Base-by-base conservation (phyloP, 2,888 invertebrate genomes). In the Brachyopa scutellaris region DNA sequence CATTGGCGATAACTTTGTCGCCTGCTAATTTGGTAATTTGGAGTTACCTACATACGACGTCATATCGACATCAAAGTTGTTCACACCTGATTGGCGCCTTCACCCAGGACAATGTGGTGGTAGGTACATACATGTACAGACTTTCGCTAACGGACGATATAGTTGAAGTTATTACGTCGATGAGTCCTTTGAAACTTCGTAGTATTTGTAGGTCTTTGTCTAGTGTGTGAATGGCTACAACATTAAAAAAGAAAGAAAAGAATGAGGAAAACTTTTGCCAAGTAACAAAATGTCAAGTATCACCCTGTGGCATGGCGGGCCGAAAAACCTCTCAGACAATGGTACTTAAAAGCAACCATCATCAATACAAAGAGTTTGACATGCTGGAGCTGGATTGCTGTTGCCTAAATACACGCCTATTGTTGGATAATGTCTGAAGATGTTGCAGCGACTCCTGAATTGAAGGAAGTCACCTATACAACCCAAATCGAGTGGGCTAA, bases 271-370 rank as follows among this genome's bases (percentile, higher is more conserved):
- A 38, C 66, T 61, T 73, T 66, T 31, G 1, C 38, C 38, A 61
- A 73, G 79, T 73, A 79, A 73, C 79, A 67, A 40, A 49, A 59
- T 40, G 13, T 61, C 17, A 11, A 67, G 23, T 53, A 62, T 62
- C 53, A 59, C 45, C 51, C 40, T 70, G 31, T 57, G 55, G 62
- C n/a, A n/a, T n/a, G n/a, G n/a, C 51, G 57, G 38, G 53, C 31
- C 59, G 13, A 86, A 87, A 85, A 86, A 85, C 87, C 89, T 87
- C 89, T 89, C 88, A 88, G 88, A 88, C 89, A 85, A 87, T 87
- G 88, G 89, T 87, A 88, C 89, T 89, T 86, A 88, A 88, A 88
- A 89, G 85, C 15, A 51, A 45, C 17, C 31, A n/a, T n/a, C n/a
- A n/a, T n/a, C n/a, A 42, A n/a, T 13, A 17, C 9, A 15, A 9